phyloP scores from a whole-genome alignment of 2,888 invertebrate genomes.

The Rhagophthalmus giganteus region DNA sequence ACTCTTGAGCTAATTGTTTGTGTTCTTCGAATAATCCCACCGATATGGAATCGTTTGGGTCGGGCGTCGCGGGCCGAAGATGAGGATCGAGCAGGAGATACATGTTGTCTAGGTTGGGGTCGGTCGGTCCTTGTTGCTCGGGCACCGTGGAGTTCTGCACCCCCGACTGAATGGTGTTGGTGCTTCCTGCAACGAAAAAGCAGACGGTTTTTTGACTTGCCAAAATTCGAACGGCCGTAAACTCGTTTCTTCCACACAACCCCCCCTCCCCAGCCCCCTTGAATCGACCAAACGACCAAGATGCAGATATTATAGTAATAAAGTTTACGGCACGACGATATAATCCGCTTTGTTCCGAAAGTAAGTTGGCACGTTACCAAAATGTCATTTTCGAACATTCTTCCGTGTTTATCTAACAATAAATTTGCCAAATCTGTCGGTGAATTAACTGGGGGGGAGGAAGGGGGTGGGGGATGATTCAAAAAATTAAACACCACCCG shows the following conservation, averaged over 20 bases:
- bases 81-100: constrained; percentile 81
- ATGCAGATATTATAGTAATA: constrained; percentile 10
- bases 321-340: constrained; percentile 16
- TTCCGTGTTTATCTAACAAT: constrained; percentile 30
- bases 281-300: no score
- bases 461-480: no score
- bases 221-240: no score
- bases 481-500: constrained; percentile 16
- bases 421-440: constrained; percentile 19
- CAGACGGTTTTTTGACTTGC: no score
- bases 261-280: no score
- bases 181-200: constrained; percentile 36
- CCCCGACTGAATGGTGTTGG: constrained; percentile 45
- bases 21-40: constrained; percentile 87
- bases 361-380: constrained; percentile 24
- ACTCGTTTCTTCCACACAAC: no score
- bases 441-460: constrained; percentile 1
- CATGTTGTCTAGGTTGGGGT: constrained; percentile 68
- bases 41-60: constrained; percentile 75
- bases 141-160: constrained; percentile 45
- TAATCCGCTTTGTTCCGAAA: constrained; percentile 19
- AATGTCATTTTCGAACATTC: constrained; percentile 27
- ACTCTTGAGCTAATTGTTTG: constrained; percentile 84
- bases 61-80: constrained; percentile 81
- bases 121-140: constrained; percentile 38